Evolutionary conservation across 2,113 vertebrate species (phyloP), one percentile per base, ranked within the genome.

Genomic region (Carollia perspicillata): DNA sequence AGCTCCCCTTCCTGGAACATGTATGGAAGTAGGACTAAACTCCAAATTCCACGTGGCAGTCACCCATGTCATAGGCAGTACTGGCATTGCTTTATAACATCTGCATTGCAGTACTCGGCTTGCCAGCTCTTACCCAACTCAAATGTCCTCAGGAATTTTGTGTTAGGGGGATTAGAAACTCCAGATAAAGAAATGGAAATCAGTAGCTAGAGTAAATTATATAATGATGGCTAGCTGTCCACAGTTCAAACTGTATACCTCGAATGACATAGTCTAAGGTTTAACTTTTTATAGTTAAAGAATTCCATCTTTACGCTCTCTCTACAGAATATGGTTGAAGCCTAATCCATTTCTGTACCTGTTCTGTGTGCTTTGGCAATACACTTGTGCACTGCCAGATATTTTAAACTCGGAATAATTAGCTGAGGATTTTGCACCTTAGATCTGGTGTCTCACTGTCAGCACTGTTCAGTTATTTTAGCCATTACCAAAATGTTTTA

Each of bases 401-500:
- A 51, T 8, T 74, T 94, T 42, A 42, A 13, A 33, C 37, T 63
- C 18, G 30, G 0, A 18, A 20, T 77, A 69, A 53, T 80, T 55
- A 55, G 2, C 14, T 60, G 18, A 60, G 72, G 75, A 42, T 66
- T 80, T 55, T 66, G 33, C 1, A 88, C 23, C 13, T 90, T 58
- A 58, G 10, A 11, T 65, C 37, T 49, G 6, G 7, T 51, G 26
- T 1, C 17, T 94, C 69, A 5, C 30, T 37, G 49, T 72, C 23
- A 72, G 44, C 22, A 58, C 88, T 75, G 35, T 87, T 78, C 69
- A 74, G 72, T 89, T 96, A 96, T 87, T 96, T 97, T 96, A 94
- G 89, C 55, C 75, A 93, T 80, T 96, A 89, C 53, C 91, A 88
- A 95, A 80, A 33, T 80, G 65, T 71, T 91, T 78, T 65, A 89